Percentiles rank a stretch among this genome's conserved stretches.
Conservation (phyloP, 2,797 vertebrate genomes). For the Enteromius anoplus region DNA sequence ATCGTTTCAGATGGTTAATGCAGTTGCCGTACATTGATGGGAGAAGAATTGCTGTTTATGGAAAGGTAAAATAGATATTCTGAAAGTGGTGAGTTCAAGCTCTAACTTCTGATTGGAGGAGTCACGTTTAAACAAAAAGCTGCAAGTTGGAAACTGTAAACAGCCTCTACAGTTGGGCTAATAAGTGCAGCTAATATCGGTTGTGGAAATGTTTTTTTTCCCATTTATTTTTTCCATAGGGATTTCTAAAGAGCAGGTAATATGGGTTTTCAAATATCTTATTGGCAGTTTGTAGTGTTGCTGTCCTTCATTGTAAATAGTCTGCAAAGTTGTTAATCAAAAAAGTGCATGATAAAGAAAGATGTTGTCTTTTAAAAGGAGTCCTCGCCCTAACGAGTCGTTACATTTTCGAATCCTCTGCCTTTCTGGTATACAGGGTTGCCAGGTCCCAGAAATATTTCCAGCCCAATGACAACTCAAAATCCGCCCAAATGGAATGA, state of each 20-base stretch:
- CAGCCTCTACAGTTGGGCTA: background rate
- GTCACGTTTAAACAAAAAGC: background rate
- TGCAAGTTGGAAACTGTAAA: background rate
- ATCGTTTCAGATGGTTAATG: constrained; percentile 76
- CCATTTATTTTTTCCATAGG: background rate
- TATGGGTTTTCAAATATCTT: too few relatives aligned
- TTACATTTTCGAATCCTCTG: too few relatives aligned
- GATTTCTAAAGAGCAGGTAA: background rate
- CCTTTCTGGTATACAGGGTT: too few relatives aligned
- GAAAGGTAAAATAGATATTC: constrained; percentile 74
- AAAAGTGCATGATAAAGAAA: too few relatives aligned
- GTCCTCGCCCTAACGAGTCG: too few relatives aligned
- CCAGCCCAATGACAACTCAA: too few relatives aligned
- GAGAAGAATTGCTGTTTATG: constrained; percentile 80
- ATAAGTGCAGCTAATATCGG: background rate
- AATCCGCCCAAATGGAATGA: too few relatives aligned
- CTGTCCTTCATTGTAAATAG: too few relatives aligned
- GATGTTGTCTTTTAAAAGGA: too few relatives aligned
- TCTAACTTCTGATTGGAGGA: background rate
- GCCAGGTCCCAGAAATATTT: too few relatives aligned
- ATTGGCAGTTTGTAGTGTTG: too few relatives aligned
- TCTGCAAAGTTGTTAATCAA: too few relatives aligned
- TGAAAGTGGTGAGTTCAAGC: background rate
- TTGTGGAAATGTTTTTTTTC: background rate
- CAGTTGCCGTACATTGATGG: constrained; percentile 81